A percentile compares a stretch with the other conserved stretches of the same genome.
Conservation (phyloP, 1,140 invertebrate genomes). For the Tribolium madens region DNA sequence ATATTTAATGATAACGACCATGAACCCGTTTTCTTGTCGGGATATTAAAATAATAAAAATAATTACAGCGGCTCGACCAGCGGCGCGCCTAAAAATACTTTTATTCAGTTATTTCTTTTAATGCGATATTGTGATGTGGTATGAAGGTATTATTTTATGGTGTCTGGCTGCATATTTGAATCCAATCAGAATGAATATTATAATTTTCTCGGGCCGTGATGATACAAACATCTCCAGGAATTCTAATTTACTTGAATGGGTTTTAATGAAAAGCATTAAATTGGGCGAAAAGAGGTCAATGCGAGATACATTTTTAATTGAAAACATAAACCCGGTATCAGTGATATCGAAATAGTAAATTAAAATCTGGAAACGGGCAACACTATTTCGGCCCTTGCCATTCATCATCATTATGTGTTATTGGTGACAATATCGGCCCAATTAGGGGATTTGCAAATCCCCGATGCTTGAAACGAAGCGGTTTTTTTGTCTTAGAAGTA, state of each 20-base stretch:
- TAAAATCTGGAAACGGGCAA: constrained; percentile 54
- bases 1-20: constrained; percentile 66
- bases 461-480: too few relatives aligned
- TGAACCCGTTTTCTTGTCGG: constrained; percentile 64
- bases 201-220: background rate
- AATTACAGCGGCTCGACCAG: constrained; percentile 61
- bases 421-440: background rate
- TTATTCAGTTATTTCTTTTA: constrained; percentile 35
- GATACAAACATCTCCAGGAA: background rate
- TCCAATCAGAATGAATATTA: constrained; percentile 10
- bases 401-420: constrained; percentile 12
- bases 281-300: constrained; percentile 44
- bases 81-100: constrained; percentile 55
- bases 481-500: background rate
- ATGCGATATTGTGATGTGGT: constrained; percentile 9
- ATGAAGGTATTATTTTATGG: constrained; percentile 26
- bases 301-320: constrained; percentile 55
- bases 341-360: constrained; percentile 56
- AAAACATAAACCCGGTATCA: constrained; percentile 57
- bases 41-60: constrained; percentile 67
- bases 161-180: constrained; percentile 28
- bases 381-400: background rate
- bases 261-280: constrained; percentile 41
- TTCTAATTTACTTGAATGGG: background rate
- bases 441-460: background rate